Base-by-base conservation (phyloP, 2,888 invertebrate species). In the Tryphoninae sp. region DNA sequence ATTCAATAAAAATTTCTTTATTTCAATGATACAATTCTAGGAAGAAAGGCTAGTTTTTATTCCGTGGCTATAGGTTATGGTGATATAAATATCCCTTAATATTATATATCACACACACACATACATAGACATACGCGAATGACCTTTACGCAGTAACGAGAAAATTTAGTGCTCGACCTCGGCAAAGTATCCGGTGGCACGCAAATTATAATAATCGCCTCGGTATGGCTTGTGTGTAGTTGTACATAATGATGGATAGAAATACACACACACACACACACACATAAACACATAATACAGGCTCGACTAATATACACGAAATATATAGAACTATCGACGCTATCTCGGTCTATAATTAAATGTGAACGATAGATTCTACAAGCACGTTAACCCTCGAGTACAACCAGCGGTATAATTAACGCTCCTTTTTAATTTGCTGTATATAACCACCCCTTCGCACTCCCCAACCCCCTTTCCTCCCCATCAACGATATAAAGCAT, bases 141-240 rank as follows among this genome's bases (percentile, higher is more conserved):
- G 82, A 80, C 82, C 82, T 80, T 82, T 77, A 77, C 80, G 80
- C 73, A 73, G 69, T 77, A 80, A 77, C 79, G 73, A 77, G 82
- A 73, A 82, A 84, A 85, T 84, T 84, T 85, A 86, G 83, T 83
- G 81, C 82, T 85, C 53, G 79, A 75, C 82, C 80, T 72, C 67
- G 71, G 87, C 85, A 88, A 89, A 89, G 86, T 88, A 86, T 87
- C 87, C 81, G 82, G 84, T 81, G 84, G 87, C 90, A 90, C 89
- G 90, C 90, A 84, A 88, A 88, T 86, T 87, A 85, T 85, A 85
- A 87, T 87, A 87, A 87, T 87, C 85, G 85, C 84, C 73, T 42
- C 69, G 51, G 58, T 82, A 64, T 51, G 67, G 40, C 51, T 22
- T 42, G 3, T 33, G 40, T 62, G 59, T 59, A 58, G 22, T n/a